phyloP scores from a whole-genome alignment of 2,888 invertebrate species.

The Dascillus cervinus region DNA sequence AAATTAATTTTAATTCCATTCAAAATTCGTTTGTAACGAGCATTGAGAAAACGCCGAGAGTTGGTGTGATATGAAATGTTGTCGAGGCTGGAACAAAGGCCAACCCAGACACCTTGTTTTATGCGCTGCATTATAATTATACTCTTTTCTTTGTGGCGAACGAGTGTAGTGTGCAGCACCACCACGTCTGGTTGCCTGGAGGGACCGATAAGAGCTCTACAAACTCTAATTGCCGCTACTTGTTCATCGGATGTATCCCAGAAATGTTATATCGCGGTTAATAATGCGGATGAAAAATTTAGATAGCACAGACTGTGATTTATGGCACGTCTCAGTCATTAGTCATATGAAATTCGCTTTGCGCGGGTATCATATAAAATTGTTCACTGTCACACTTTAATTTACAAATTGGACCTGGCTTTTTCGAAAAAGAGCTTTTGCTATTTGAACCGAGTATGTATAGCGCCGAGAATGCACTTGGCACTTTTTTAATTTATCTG shows the following conservation, averaged over 20 bases:
- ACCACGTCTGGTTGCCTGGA: slow-evolving; percentile 7
- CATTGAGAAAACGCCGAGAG: no score
- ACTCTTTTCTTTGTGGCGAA: no score
- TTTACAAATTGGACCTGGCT: background rate
- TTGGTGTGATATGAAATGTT: no score
- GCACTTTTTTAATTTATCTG: no score
- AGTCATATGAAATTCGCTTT: slow-evolving; percentile 4
- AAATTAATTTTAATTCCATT: no score
- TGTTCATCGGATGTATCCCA: slow-evolving; percentile 2
- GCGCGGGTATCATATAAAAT: background rate
- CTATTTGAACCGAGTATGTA: no score
- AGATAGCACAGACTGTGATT: slow-evolving; percentile 13
- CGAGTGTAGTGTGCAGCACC: slow-evolving; percentile 7
- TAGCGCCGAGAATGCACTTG: no score
- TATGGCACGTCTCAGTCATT: slow-evolving; percentile 11
- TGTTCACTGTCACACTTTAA: background rate
- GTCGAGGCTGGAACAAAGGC: no score
- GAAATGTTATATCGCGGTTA: slow-evolving; percentile 10
- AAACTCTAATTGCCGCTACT: slow-evolving; percentile 9
- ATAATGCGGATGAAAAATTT: slow-evolving; percentile 16
- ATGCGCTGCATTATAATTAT: no score
- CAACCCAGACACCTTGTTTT: no score
- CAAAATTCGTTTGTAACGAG: no score
- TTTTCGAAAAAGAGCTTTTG: no score
- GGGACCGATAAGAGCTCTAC: slow-evolving; percentile 10